A percentile compares a stretch with the other conserved stretches of the same genome.
phyloP scores from a whole-genome alignment of 2,888 invertebrate genomes.

The Mantis religiosa region DNA sequence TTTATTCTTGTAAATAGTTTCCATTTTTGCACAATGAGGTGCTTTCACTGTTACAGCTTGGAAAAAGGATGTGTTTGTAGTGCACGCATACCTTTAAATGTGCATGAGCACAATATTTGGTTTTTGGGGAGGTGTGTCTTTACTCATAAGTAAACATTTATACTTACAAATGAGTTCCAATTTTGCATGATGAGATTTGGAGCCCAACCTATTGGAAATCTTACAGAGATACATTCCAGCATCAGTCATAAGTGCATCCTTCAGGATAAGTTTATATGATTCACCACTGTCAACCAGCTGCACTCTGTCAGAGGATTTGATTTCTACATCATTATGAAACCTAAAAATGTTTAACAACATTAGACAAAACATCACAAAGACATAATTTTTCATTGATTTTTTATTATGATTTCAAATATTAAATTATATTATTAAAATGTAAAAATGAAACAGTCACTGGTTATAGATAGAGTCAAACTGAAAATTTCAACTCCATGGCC shows the following conservation, averaged over 20 bases:
- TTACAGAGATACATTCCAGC: slow-evolving; percentile 79
- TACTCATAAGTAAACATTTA: not conserved
- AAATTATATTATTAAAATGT: too few relatives aligned
- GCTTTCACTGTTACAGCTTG: too few relatives aligned
- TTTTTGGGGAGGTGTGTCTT: too few relatives aligned
- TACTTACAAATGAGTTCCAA: slow-evolving; percentile 67
- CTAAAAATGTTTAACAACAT: slow-evolving; percentile 34
- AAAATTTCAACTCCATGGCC: too few relatives aligned
- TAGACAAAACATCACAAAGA: not conserved
- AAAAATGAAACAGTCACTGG: too few relatives aligned
- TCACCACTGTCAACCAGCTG: slow-evolving; percentile 64
- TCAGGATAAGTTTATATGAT: slow-evolving; percentile 68
- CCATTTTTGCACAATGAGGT: too few relatives aligned
- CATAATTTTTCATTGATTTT: not conserved
- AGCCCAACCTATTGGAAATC: slow-evolving; percentile 78
- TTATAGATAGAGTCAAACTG: too few relatives aligned
- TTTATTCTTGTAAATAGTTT: too few relatives aligned
- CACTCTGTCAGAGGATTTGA: slow-evolving; percentile 61
- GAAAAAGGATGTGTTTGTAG: too few relatives aligned
- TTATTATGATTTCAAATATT: too few relatives aligned
- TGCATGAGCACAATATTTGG: too few relatives aligned
- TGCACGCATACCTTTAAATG: too few relatives aligned
- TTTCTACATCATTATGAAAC: slow-evolving; percentile 67
- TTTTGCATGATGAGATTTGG: slow-evolving; percentile 66
- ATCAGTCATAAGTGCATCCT: slow-evolving; percentile 63